phyloP scores from a whole-genome alignment of 2,797 vertebrate genomes.

The Rachycentron canadum region DNA sequence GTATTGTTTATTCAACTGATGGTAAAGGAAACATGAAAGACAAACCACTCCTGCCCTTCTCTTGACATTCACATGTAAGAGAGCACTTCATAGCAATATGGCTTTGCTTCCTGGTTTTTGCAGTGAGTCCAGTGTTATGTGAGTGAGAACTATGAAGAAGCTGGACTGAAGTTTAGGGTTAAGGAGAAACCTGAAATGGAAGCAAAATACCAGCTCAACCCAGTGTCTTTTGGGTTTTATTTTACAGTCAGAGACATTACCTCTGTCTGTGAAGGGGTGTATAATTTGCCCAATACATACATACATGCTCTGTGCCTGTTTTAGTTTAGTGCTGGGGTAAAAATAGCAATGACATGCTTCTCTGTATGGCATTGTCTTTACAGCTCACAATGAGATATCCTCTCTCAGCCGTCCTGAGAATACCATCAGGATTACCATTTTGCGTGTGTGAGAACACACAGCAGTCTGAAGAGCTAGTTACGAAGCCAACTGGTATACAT shows the following conservation, averaged over 20 bases:
- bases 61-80: not conserved
- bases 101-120: not conserved
- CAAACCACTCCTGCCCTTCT: not conserved
- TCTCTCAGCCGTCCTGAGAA: slow-evolving; percentile 13
- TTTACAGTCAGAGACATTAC: not conserved
- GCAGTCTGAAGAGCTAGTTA: not conserved
- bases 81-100: not conserved
- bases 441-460: slow-evolving; percentile 5
- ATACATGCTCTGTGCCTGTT: slow-evolving; percentile 24
- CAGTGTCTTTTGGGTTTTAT: not conserved
- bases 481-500: not conserved
- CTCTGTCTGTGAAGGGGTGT: not conserved
- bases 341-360: slow-evolving; percentile 59
- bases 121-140: too few relatives aligned
- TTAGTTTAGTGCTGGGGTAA: slow-evolving; percentile 35
- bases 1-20: not conserved
- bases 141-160: not conserved
- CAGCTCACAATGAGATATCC: slow-evolving; percentile 53
- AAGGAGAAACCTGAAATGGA: not conserved
- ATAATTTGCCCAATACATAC: not conserved
- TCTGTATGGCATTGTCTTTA: slow-evolving; percentile 64
- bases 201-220: slow-evolving; percentile 3
- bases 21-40: not conserved
- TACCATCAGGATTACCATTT: slow-evolving; percentile 13
- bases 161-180: not conserved